These are phyloP conservation scores for Menidia menidia DNA, from an alignment of 2,797 vertebrate species.

Conservation along the genomic window DNA sequence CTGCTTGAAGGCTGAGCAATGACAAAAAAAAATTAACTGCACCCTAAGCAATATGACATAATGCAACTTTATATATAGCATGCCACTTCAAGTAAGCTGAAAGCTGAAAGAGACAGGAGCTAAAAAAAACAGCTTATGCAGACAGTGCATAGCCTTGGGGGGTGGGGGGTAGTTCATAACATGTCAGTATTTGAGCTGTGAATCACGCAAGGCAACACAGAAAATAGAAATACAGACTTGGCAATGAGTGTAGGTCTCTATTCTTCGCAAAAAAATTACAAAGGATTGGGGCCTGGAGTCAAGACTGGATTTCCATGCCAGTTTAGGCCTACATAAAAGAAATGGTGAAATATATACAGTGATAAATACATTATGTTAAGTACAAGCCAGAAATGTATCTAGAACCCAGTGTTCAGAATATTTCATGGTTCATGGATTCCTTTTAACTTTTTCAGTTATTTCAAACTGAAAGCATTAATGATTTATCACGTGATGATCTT, in stretches of 20 bases:
- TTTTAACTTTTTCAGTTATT: too few species aligned
- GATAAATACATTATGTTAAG: too few species aligned
- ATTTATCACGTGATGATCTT: too few species aligned
- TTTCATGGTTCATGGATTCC: too few species aligned
- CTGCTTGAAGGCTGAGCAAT: background rate
- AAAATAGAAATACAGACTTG: background rate
- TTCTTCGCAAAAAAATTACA: background rate
- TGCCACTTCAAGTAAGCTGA: background rate
- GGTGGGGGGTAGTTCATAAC: background rate
- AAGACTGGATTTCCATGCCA: background rate
- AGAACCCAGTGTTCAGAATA: too few species aligned
- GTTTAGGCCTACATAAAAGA: background rate
- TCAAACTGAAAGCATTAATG: too few species aligned
- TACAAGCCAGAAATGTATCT: too few species aligned
- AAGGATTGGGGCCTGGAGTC: background rate
- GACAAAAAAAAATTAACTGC: background rate
- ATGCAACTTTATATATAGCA: conserved; percentile 7
- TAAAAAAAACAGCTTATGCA: background rate
- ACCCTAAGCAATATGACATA: background rate
- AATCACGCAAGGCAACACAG: background rate
- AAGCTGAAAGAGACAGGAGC: conserved; percentile 10
- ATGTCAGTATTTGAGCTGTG: background rate
- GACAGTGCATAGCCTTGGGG: background rate
- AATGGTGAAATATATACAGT: background rate
- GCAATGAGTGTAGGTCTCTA: background rate